A percentile compares a stretch with the other conserved stretches of the same genome.
These are phyloP conservation scores for Troides helena DNA, from an alignment of 2,888 invertebrate species.

Conservation along the genomic window DNA sequence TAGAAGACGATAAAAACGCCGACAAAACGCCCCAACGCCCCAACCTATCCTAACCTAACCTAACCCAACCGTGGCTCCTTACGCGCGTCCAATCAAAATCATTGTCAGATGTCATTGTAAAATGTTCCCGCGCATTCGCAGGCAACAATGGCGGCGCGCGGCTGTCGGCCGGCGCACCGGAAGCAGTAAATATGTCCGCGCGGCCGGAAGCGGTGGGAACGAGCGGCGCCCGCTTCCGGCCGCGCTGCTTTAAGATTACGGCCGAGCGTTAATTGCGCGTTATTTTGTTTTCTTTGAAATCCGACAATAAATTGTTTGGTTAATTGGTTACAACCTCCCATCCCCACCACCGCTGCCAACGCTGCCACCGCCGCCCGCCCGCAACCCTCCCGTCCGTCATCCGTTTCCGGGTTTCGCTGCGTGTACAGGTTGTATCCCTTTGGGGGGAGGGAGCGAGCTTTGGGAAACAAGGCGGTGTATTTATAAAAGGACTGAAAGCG, in stretches of 20 bases:
- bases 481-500: no score
- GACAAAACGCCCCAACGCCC: no score
- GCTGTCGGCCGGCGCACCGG: conserved; percentile 12
- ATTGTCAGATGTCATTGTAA: neutral
- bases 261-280: conserved; percentile 21
- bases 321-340: conserved; percentile 13
- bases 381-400: neutral
- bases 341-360: neutral
- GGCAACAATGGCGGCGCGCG: no score
- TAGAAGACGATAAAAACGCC: no score
- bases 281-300: conserved; percentile 23
- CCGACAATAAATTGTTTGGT: conserved; percentile 16
- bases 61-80: no score
- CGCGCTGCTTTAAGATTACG: conserved; percentile 7
- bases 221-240: conserved; percentile 33
- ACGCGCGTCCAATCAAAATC: neutral
- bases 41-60: no score
- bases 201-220: conserved; percentile 33
- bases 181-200: conserved; percentile 34
- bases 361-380: neutral
- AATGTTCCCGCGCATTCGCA: neutral
- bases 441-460: no score
- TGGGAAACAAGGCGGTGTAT: no score
- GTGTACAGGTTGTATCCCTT: no score
- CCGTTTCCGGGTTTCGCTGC: neutral